Evolutionary conservation across 2,797 vertebrate species (phyloP).

Genomic region (Mareca penelope): DNA sequence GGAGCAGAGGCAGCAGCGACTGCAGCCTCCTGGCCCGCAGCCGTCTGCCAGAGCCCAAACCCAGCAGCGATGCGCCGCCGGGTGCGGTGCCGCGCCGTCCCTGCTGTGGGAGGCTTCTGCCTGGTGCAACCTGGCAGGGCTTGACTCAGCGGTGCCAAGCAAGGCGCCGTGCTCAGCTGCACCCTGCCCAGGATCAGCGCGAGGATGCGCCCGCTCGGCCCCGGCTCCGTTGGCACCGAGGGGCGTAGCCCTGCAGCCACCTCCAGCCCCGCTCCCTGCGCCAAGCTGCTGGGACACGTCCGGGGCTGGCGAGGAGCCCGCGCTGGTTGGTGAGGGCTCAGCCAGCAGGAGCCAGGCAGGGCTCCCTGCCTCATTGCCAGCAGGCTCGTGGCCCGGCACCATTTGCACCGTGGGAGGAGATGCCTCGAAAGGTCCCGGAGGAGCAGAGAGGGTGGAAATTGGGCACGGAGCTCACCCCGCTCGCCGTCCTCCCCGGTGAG

Average conservation of each 20-base stretch:
- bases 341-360: neutral
- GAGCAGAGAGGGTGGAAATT: neutral
- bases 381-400: neutral
- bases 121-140: fast-evolving
- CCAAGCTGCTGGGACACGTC: neutral
- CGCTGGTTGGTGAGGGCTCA: neutral
- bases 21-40: no score
- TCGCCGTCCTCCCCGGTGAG: neutral
- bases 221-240: neutral
- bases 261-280: fast-evolving
- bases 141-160: neutral
- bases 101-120: fast-evolving
- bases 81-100: fast-evolving
- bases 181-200: neutral
- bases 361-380: neutral
- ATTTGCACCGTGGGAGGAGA: neutral
- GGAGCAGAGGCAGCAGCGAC: no score
- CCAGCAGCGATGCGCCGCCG: neutral
- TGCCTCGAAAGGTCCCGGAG: neutral
- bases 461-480: fast-evolving
- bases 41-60: neutral
- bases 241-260: neutral
- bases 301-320: neutral
- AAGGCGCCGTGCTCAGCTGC: fast-evolving
- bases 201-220: neutral